Conservation (phyloP, 2,888 invertebrate species). For the Dynastes grantii region DNA sequence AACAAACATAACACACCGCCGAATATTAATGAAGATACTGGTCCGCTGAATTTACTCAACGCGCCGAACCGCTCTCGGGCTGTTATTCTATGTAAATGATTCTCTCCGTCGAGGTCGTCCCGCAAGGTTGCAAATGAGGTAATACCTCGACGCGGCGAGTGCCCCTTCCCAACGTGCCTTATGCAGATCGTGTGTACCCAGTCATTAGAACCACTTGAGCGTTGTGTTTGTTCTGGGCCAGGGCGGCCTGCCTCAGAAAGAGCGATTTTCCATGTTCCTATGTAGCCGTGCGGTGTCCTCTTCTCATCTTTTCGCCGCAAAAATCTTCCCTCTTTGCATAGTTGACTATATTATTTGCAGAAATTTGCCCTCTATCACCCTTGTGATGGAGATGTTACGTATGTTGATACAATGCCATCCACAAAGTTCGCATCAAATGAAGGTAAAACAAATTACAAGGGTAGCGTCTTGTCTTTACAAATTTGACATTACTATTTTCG, state of each 20-base stretch:
- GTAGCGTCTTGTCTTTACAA: no score
- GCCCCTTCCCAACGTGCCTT: constrained; percentile 55
- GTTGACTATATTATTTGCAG: no score
- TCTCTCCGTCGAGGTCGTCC: constrained; percentile 62
- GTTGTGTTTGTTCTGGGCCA: constrained; percentile 65
- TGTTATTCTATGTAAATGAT: constrained; percentile 69
- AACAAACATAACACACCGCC: constrained; percentile 59
- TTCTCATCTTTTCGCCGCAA: neutral
- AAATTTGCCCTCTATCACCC: neutral
- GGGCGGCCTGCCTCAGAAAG: constrained; percentile 25
- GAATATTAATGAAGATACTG: constrained; percentile 64
- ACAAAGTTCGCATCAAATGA: no score
- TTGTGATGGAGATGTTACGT: neutral
- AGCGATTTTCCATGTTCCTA: constrained; percentile 41
- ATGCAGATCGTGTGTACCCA: constrained; percentile 70
- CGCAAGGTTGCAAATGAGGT: constrained; percentile 69
- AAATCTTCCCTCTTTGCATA: neutral
- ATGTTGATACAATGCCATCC: no score
- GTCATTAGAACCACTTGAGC: constrained; percentile 69
- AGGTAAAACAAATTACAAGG: no score
- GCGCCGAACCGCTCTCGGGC: constrained; percentile 61
- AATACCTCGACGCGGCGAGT: constrained; percentile 52
- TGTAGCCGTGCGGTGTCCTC: neutral
- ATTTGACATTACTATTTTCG: no score
- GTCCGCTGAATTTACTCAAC: constrained; percentile 59